Evolutionary conservation across 2,113 vertebrate genomes (phyloP).

Genomic region (Nerophis ophidion): DNA sequence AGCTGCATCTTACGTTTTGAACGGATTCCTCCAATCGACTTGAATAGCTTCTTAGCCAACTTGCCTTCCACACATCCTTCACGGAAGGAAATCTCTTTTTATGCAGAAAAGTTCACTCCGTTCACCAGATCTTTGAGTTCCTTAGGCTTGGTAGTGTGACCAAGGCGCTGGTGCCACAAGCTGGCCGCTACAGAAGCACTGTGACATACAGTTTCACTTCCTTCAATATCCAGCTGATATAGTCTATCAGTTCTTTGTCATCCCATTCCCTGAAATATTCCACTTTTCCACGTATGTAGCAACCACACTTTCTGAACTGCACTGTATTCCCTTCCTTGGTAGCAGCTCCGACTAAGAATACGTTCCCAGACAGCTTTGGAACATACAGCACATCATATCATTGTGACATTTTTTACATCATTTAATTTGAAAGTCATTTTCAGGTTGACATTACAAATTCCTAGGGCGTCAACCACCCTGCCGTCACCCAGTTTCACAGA

Average conservation of each 20-base stretch:
- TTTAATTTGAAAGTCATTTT: slow-evolving; percentile 16
- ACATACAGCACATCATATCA: slow-evolving; percentile 38
- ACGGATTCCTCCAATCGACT: background rate
- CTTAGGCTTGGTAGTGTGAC: slow-evolving; percentile 28
- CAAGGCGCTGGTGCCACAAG: slow-evolving; percentile 21
- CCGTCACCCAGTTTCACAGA: slow-evolving; percentile 6
- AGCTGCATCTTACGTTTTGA: slow-evolving; percentile 2
- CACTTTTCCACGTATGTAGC: slow-evolving; percentile 28
- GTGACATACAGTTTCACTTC: too few relatives aligned
- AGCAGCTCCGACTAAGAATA: too few relatives aligned
- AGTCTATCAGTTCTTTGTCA: too few relatives aligned
- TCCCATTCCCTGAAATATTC: slow-evolving; percentile 9
- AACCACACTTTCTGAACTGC: slow-evolving; percentile 30
- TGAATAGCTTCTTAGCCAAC: background rate
- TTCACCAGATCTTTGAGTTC: slow-evolving; percentile 1
- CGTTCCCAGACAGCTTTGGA: slow-evolving; percentile 23
- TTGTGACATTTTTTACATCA: slow-evolving; percentile 18
- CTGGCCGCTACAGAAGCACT: background rate
- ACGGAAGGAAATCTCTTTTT: too few relatives aligned
- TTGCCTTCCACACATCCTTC: too few relatives aligned
- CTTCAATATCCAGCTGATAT: too few relatives aligned
- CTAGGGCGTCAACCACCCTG: slow-evolving; percentile 9
- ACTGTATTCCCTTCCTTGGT: slow-evolving; percentile 26
- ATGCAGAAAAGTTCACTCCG: too few relatives aligned
- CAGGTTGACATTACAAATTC: slow-evolving; percentile 10